phyloP scores from a whole-genome alignment of 2,113 vertebrate genomes.

The Callaeas wilsoni region DNA sequence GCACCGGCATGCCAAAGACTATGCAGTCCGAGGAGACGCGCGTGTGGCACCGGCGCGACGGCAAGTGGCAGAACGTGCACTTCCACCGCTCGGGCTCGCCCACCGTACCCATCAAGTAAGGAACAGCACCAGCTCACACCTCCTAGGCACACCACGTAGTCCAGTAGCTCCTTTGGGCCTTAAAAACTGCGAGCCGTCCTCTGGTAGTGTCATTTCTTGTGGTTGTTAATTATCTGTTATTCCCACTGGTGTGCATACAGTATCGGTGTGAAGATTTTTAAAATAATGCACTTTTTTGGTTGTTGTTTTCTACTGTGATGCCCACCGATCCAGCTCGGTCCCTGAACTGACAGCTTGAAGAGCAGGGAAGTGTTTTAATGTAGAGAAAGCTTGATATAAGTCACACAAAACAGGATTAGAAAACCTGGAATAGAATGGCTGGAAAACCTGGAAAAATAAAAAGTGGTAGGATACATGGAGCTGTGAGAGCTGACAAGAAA shows the following conservation, averaged over 20 bases:
- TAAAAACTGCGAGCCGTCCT: background rate
- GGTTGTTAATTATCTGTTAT: background rate
- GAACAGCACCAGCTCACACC: background rate
- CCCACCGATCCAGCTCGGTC: background rate
- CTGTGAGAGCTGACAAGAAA: background rate
- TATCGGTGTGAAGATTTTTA: background rate
- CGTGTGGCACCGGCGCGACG: slow-evolving; percentile 94
- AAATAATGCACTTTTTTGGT: background rate
- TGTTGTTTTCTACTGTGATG: background rate
- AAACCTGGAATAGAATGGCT: background rate
- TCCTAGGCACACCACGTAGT: background rate
- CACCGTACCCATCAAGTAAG: slow-evolving; percentile 91
- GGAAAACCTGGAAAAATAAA: background rate
- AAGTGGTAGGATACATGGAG: background rate
- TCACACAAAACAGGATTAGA: background rate
- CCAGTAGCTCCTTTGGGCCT: background rate
- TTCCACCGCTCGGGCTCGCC: slow-evolving; percentile 95
- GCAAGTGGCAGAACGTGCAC: slow-evolving; percentile 97
- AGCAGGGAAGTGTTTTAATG: background rate
- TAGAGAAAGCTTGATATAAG: background rate
- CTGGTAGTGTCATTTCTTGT: background rate
- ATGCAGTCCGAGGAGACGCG: slow-evolving; percentile 97
- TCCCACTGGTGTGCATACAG: background rate
- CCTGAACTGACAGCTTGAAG: background rate
- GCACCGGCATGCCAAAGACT: slow-evolving; percentile 85